These are phyloP conservation scores for Cloeon dipterum DNA, from an alignment of 2,888 invertebrate genomes.

Conservation along the genomic window DNA sequence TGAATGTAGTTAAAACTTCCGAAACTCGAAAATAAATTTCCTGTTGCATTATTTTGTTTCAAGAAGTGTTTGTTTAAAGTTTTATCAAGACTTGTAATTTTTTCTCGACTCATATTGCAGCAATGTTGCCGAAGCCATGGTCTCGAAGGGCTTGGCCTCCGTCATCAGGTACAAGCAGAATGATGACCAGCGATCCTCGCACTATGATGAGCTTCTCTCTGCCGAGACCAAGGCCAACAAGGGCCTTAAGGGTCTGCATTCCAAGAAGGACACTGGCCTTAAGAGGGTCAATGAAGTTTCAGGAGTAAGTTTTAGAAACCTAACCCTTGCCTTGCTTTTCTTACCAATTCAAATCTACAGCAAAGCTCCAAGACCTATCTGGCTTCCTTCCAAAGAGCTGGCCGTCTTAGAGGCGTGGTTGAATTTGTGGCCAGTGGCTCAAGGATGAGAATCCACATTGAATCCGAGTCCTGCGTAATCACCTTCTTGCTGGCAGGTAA, in stretches of 20 bases:
- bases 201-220: conserved; percentile 75
- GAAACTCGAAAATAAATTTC: too few relatives aligned
- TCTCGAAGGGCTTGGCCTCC: conserved; percentile 75
- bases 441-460: conserved; percentile 74
- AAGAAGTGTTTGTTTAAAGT: too few relatives aligned
- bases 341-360: conserved; percentile 45
- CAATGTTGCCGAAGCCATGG: conserved; percentile 84
- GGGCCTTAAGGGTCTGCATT: conserved; percentile 56
- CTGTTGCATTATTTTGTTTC: too few relatives aligned
- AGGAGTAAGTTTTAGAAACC: too few relatives aligned
- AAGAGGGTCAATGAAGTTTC: conserved; percentile 77
- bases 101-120: too few relatives aligned
- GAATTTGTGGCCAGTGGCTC: conserved; percentile 97
- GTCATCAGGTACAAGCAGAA: conserved; percentile 87
- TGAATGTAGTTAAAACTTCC: too few relatives aligned
- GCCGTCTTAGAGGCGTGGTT: conserved; percentile 74
- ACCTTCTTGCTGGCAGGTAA: conserved; percentile 72
- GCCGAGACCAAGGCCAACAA: conserved; percentile 88
- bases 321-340: conserved; percentile 16
- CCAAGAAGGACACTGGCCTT: conserved; percentile 56
- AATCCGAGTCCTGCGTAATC: conserved; percentile 82
- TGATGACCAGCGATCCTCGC: conserved; percentile 85
- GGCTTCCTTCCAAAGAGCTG: conserved; percentile 77
- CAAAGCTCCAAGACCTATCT: conserved; percentile 77
- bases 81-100: too few relatives aligned